Base-by-base conservation (phyloP, 2,797 vertebrate species). In the Micrastur ruficollis region DNA sequence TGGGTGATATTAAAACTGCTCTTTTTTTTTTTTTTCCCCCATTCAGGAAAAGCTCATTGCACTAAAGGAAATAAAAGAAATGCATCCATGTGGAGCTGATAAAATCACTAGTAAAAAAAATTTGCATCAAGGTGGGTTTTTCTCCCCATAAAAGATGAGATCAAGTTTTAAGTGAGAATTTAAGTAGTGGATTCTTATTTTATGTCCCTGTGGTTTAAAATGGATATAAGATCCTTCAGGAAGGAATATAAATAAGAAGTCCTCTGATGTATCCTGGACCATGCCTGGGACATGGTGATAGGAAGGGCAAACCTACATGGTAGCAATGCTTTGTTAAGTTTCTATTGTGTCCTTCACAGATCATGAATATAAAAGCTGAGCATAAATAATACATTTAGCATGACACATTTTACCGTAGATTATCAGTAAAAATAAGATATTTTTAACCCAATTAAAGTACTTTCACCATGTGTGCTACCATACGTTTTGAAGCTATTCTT, bases 1-100 rank as follows among this genome's bases (percentile, higher is more conserved):
- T 66, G 4, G 7, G 11, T 46, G 19, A 29, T 68, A 53, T 44
- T 92, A 73, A 93, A 90, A 32, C 12, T 26, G 5, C 7, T 44
- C 8, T 29, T 53, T 65, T 6, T 26, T 46, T 36, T 66, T 90
- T 86, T 93, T 95, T n/a, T 8, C 6, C 21, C 36, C n/a, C 55
- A 21, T 46, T 38, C 91, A 98, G 98, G 98, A 98, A 89, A 98
- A 98, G 55, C 96, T 96, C 4, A 18, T 98, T 95, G 98, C 98
- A 34, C 56, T 98, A 76, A 97, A 97, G 91, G 96, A 98, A 55
- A 34, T 95, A 86, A 4, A 62, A 11, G 66, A 58, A 97, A 95
- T 97, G 46, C 68, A 74, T 23, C 93, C 89, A 1, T 89, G 93
- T 44, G 44, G 68, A 91, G 58, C 63, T 97, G 97, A 97, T 96